Percentiles rank a stretch among this genome's conserved stretches.
Conservation (phyloP, 2,113 vertebrate genomes). For the Cisticola juncidis region DNA sequence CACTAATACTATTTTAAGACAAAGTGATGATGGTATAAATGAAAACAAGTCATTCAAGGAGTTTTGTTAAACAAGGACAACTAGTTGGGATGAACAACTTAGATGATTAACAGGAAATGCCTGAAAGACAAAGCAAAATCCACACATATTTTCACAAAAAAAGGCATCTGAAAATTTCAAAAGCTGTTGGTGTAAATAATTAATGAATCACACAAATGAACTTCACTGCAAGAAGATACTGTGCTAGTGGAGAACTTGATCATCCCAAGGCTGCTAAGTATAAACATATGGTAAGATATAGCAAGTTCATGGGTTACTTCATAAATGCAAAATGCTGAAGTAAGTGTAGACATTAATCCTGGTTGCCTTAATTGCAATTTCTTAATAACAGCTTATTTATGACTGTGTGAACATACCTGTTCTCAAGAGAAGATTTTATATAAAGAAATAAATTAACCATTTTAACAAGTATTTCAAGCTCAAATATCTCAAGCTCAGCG, state of each 20-base stretch:
- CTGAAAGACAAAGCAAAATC: not conserved
- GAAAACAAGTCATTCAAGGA: not conserved
- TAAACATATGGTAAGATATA: not conserved
- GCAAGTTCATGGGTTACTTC: not conserved
- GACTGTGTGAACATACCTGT: not conserved
- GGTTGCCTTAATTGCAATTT: not conserved
- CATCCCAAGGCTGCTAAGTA: not conserved
- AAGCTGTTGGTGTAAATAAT: not conserved
- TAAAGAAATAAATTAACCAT: not conserved
- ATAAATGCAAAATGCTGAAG: not conserved
- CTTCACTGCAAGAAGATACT: not conserved
- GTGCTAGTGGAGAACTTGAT: not conserved
- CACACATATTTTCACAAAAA: not conserved
- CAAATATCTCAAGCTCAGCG: not conserved
- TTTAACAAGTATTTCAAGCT: not conserved
- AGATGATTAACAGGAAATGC: not conserved
- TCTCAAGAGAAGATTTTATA: not conserved
- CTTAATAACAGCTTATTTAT: not conserved
- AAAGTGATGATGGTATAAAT: not conserved
- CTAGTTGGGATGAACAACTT: not conserved
- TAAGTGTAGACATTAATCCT: not conserved
- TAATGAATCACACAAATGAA: not conserved
- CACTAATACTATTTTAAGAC: constrained; percentile 1
- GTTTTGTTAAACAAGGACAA: not conserved
- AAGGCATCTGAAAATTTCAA: not conserved